Evolutionary conservation across 2,888 invertebrate species (phyloP).

Genomic region (Pasiphila rectangulata): DNA sequence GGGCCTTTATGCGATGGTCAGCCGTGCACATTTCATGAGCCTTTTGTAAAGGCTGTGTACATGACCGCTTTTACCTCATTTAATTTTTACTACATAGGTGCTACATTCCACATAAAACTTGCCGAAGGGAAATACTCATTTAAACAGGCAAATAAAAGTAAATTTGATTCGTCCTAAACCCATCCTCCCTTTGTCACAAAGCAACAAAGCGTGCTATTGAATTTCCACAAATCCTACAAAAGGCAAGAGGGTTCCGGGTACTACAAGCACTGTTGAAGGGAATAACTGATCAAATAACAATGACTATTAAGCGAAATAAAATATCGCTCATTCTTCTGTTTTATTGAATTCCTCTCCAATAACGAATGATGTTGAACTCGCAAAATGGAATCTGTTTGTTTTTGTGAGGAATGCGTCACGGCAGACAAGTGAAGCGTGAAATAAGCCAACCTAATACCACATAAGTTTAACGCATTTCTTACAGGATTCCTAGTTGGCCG

Average conservation of each 20-base stretch:
- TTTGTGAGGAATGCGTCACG: slow-evolving; percentile 41
- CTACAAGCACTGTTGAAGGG: slow-evolving; percentile 39
- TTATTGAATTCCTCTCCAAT: slow-evolving; percentile 2
- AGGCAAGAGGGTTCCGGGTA: slow-evolving; percentile 34
- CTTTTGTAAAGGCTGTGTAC: neutral
- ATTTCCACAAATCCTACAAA: slow-evolving; percentile 53
- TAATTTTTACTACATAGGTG: neutral
- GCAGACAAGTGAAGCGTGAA: slow-evolving; percentile 50
- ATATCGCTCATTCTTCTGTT: slow-evolving; percentile 14
- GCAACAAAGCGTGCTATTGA: slow-evolving; percentile 57
- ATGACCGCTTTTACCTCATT: neutral
- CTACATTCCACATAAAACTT: neutral
- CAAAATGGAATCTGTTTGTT: slow-evolving; percentile 15
- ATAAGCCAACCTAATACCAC: slow-evolving; percentile 39
- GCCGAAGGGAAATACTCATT: slow-evolving; percentile 1
- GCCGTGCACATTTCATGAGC: no score
- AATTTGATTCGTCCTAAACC: slow-evolving; percentile 35
- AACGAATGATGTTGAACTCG: neutral
- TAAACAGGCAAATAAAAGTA: slow-evolving; percentile 32
- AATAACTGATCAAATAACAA: slow-evolving; percentile 45
- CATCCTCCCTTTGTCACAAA: slow-evolving; percentile 45
- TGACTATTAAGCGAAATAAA: slow-evolving; percentile 27
- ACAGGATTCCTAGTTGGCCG: no score
- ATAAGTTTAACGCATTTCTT: slow-evolving; percentile 27
- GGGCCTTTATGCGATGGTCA: no score